phyloP scores from a whole-genome alignment of 2,888 invertebrate species.

The Ormyrus thymus region DNA sequence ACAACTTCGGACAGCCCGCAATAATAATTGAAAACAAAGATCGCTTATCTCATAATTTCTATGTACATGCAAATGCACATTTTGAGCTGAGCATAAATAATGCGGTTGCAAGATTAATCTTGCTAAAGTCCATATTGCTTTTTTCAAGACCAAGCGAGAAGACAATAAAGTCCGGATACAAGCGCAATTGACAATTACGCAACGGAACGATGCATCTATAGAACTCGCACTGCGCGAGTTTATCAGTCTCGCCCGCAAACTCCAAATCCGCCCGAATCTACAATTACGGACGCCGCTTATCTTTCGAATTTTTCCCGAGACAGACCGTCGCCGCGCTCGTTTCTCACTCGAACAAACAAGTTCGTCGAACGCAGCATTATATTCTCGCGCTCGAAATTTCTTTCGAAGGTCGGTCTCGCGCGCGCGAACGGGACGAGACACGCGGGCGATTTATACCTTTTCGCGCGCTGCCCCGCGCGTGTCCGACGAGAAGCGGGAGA shows the following conservation, averaged over 20 bases:
- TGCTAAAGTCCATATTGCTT: too few relatives aligned
- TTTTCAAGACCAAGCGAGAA: too few relatives aligned
- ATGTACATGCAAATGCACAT: too few relatives aligned
- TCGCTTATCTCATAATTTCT: too few relatives aligned
- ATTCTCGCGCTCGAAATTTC: not conserved
- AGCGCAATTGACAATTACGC: too few relatives aligned
- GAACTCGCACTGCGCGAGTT: slow-evolving; percentile 18
- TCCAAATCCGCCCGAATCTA: slow-evolving; percentile 27
- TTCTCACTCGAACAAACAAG: not conserved
- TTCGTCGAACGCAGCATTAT: not conserved
- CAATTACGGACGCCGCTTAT: slow-evolving; percentile 10
- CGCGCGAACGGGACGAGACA: slow-evolving; percentile 6
- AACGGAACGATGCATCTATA: too few relatives aligned
- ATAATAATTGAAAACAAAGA: too few relatives aligned
- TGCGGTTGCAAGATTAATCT: too few relatives aligned
- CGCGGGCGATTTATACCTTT: slow-evolving; percentile 15
- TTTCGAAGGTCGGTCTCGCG: not conserved
- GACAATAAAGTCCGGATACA: too few relatives aligned
- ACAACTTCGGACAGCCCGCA: too few relatives aligned
- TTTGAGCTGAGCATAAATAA: too few relatives aligned
- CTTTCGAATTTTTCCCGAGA: not conserved
- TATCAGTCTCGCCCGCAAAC: slow-evolving; percentile 16
- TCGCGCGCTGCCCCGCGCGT: not conserved
- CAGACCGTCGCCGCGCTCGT: not conserved
- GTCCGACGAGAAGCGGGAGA: not conserved